Base-by-base conservation (phyloP, 2,888 invertebrate species). In the Patella pellucida region DNA sequence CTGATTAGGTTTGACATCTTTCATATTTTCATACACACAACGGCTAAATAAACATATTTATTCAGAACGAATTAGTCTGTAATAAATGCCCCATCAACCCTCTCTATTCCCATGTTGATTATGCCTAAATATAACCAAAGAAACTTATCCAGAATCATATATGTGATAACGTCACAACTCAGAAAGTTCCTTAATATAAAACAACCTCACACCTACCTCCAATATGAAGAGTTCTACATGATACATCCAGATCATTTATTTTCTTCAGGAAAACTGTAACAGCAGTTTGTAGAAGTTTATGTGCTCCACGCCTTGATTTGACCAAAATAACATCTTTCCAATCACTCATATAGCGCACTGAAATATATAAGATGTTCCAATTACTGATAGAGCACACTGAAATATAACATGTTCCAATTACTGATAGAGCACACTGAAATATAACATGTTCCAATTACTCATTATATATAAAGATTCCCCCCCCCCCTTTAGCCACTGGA, bases 181-280 rank as follows among this genome's bases (percentile, higher is more conserved):
- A 16, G 15, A 54, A 54, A n/a, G 16, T n/a, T 4, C 5, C 15
- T 5, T 11, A 0, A 19, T 23, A 19, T 2, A 11, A n/a, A 62
- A 9, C 19, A 62, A 4, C 5, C 11, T 19, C 23, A n/a, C 7
- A 11, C 23, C 14, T 62, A 62, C 62, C 62, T 62, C 62, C 62
- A 23, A 62, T 62, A 62, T 62, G 62, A 62, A 62, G 62, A 62
- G 62, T 62, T 62, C 62, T 62, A 62, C 62, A 62, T 2, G 23
- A 19, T 23, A 62, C 23, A 62, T 62, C 62, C 19, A 62, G 23
- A 23, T 11, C 23, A 23, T 62, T 62, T 12, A 62, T 62, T 62
- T 62, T 62, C 12, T 62, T 62, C 11, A 62, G 19, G 62, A 62
- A 62, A 19, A 62, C 23, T 19, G 62, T 62, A 23, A 62, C 62